A percentile compares a stretch with the other conserved stretches of the same genome.
Evolutionary conservation across 37 sponge, comb jelly and placozoan genomes (phyloP).

Genomic region (Crambe crambe): DNA sequence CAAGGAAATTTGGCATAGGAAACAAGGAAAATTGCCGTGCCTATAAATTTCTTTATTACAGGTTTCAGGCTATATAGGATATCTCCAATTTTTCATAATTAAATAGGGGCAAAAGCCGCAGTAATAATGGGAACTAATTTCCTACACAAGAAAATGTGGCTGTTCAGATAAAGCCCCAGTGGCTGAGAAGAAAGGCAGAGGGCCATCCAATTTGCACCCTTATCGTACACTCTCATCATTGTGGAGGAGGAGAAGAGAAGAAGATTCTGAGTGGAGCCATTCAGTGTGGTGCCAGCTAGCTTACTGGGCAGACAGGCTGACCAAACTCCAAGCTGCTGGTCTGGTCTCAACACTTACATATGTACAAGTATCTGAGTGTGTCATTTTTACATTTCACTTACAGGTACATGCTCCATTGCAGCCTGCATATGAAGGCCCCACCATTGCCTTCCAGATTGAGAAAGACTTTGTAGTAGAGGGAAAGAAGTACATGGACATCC

Average conservation of each 20-base stretch:
- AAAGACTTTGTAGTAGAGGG: slow-evolving; percentile 61
- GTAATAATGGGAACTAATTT: no score
- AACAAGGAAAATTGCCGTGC: no score
- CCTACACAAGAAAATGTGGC: no score
- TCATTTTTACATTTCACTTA: neutral
- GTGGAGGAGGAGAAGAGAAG: slow-evolving; percentile 68
- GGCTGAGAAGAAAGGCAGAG: neutral
- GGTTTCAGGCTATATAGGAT: no score
- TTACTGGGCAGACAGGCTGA: slow-evolving; percentile 92
- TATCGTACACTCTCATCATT: slow-evolving; percentile 39
- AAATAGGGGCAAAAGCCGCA: no score
- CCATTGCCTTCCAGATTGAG: slow-evolving; percentile 91
- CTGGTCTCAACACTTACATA: slow-evolving; percentile 94
- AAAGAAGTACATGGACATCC: slow-evolving; percentile 23
- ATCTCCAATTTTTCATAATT: no score
- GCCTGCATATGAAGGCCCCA: slow-evolving; percentile 74
- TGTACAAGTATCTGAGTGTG: neutral
- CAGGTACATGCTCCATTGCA: slow-evolving; percentile 85
- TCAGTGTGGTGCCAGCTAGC: slow-evolving; percentile 86
- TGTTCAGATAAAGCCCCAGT: no score
- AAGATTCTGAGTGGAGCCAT: slow-evolving; percentile 87
- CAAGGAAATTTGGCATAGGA: no score
- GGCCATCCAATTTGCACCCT: slow-evolving; percentile 13
- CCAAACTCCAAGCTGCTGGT: slow-evolving; percentile 81
- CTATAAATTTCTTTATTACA: no score